Conservation (phyloP, 2,797 vertebrate genomes). For the Agapornis canus region DNA sequence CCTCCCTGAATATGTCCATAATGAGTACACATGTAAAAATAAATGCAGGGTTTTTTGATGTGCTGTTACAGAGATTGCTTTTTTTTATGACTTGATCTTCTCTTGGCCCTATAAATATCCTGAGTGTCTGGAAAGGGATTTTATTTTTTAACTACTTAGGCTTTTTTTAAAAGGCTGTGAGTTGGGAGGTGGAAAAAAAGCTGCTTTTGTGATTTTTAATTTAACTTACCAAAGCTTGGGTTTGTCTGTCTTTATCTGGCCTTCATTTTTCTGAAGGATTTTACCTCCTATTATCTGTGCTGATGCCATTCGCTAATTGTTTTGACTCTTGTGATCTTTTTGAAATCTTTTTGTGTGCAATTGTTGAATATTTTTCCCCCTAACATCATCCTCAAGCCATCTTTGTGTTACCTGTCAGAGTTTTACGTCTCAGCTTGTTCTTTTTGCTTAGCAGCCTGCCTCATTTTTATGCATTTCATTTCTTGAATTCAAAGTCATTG, state of each 20-base stretch:
- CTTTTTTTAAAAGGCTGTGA: background rate
- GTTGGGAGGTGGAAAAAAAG: background rate
- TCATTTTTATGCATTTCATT: background rate
- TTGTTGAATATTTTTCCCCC: background rate
- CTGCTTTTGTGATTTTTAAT: background rate
- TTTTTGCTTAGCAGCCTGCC: background rate
- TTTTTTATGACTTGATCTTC: background rate
- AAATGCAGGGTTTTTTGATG: background rate
- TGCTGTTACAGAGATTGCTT: background rate
- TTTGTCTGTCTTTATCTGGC: background rate
- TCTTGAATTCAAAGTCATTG: background rate
- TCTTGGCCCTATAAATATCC: background rate
- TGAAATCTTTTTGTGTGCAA: background rate
- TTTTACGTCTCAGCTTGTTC: background rate
- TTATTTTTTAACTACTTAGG: background rate
- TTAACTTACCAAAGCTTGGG: background rate
- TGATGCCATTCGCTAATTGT: background rate
- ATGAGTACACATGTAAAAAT: background rate
- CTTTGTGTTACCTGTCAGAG: background rate
- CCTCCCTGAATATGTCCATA: background rate
- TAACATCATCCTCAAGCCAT: background rate
- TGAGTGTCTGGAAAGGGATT: background rate
- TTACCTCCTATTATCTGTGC: background rate
- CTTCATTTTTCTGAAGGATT: background rate
- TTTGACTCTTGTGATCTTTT: background rate